Evolutionary conservation across 1,140 invertebrate species (phyloP), one percentile per base, ranked within the genome.

Genomic region (Anthonomus grandis): DNA sequence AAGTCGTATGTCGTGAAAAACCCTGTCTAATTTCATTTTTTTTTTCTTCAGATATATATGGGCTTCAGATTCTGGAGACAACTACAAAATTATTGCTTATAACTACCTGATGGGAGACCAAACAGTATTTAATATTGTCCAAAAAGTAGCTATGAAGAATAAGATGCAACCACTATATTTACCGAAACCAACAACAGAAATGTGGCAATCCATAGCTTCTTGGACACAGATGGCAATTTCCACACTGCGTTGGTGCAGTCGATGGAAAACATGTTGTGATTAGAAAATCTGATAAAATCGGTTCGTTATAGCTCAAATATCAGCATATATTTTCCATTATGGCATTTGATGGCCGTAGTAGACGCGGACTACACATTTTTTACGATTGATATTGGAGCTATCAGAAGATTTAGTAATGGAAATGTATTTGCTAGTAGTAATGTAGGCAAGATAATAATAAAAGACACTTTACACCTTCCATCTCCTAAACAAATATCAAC

Each of bases 261-360:
- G 75, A 78, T 61, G 73, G 73, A 5, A 78, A 78, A 60, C 72
- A 79, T 57, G 48, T 78, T 18, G 49, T 60, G n/a, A 22, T 70
- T 77, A 27, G 64, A 9, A 71, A 67, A n/a, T n/a, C n/a, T n/a
- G n/a, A n/a, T n/a, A n/a, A n/a, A 21, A 66, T 60, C 48, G 74
- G 76, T 31, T 67, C 70, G 9, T 58, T 59, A 8, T 76, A 65
- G 66, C 73, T 66, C 34, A 76, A 75, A 50, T 74, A 77, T 49
- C 73, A 74, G 50, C 60, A 68, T 5, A 70, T 61, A 27, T 77
- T 72, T 58, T 71, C 69, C 13, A 60, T 71, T 13, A 69, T n/a
- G n/a, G n/a, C n/a, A 76, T 39, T 52, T 77, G 9, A 61, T 76
- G 51, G 75, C 69, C 18, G 59, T 74, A n/a, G 69, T 73, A 19